Base-by-base conservation (phyloP, 2,888 invertebrate species). In the Melangyna quadrimaculata region DNA sequence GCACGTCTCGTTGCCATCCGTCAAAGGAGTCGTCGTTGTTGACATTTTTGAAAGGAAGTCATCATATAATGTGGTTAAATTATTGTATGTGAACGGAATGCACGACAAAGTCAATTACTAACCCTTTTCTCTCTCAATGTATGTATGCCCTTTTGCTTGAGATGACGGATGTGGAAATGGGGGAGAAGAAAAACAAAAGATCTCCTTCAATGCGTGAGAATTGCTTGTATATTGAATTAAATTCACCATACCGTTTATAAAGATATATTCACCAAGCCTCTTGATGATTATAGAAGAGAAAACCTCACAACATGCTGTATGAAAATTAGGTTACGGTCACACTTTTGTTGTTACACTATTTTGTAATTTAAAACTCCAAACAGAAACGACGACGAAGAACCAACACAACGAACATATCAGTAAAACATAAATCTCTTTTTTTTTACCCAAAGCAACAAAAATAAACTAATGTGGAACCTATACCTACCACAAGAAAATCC, bases 261-360 rank as follows among this genome's bases (percentile, higher is more conserved):
- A 51, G 14, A 65, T 35, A 27, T 65, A 48, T 35, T 35, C 74
- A 74, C 53, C 35, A 37, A 43, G 10, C 29, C 22, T 43, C n/a
- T n/a, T 27, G 35, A 32, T 53, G 19, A 27, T 10, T 4, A 67
- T 24, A 63, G 51, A 63, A 35, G 53, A 51, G 53, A 75, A 59
- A 67, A 71, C 71, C 59, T 67, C 80, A 71, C 45, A 67, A 71
- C 45, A 67, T 17, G 57, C 48, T 67, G 74, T 78, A 53, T 48
- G 1, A 72, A 74, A 86, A 81, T 73, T 86, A 78, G 86, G 86
- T 86, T 86, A 86, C 77, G 86, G 86, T 86, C 86, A 86, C 69
- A 84, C 74, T 75, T 51, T 78, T 78, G 71, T 67, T 67, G 71
- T 79, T 84, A 48, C 29, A 63, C 29, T 67, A 67, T 72, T 71